Conservation (phyloP, 1,140 invertebrate genomes). For the Nephila pilipes region DNA sequence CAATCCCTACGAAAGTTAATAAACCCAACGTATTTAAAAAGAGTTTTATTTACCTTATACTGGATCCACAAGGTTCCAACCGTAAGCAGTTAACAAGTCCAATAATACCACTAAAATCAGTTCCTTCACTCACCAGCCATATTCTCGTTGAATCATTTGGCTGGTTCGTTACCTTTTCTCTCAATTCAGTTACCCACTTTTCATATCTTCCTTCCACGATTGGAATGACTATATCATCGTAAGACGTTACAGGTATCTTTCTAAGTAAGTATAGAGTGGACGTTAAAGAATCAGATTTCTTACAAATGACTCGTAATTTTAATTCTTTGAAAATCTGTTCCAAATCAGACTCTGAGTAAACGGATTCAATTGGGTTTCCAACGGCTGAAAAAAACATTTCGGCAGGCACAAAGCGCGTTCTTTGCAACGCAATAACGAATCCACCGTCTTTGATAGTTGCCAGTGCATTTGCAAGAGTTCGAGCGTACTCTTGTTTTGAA, state of each 20-base stretch:
- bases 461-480: slow-evolving; percentile 79
- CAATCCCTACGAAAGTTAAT: too few species aligned
- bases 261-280: slow-evolving; percentile 80
- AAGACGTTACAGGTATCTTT: slow-evolving; percentile 72
- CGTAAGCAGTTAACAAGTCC: slow-evolving; percentile 94
- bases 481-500: slow-evolving; percentile 80
- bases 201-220: slow-evolving; percentile 81
- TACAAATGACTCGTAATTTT: slow-evolving; percentile 78
- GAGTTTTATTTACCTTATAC: slow-evolving; percentile 84
- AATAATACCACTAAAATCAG: slow-evolving; percentile 86
- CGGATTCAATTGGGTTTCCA: slow-evolving; percentile 60
- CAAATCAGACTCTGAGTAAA: slow-evolving; percentile 35
- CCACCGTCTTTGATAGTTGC: slow-evolving; percentile 87
- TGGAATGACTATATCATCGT: slow-evolving; percentile 79
- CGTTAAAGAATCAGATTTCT: slow-evolving; percentile 80
- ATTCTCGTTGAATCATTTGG: slow-evolving; percentile 83
- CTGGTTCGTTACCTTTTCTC: slow-evolving; percentile 80
- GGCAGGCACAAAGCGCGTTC: slow-evolving; percentile 82
- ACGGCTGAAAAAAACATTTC: slow-evolving; percentile 79
- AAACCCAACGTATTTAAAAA: too few species aligned
- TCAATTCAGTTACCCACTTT: slow-evolving; percentile 88
- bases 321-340: slow-evolving; percentile 74
- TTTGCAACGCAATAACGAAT: slow-evolving; percentile 90
- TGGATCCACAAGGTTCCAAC: slow-evolving; percentile 89
- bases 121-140: slow-evolving; percentile 86